Base-by-base conservation (phyloP, 2,888 invertebrate species). In the Fragum sueziense region DNA sequence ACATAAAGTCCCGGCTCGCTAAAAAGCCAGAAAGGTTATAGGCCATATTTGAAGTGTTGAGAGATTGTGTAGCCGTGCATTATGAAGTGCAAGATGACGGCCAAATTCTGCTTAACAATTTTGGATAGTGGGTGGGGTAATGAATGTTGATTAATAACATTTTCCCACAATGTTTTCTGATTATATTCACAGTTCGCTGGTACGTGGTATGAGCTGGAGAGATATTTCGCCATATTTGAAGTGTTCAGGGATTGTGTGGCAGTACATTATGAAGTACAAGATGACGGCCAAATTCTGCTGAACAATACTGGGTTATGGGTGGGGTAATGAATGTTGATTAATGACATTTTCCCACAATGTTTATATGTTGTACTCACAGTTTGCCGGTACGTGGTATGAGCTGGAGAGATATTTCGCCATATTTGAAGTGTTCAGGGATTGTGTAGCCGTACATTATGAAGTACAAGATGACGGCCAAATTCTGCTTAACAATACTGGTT, bases 201-300 rank as follows among this genome's bases (percentile, higher is more conserved):
- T 22, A 34, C 33, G 22, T 67, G 67, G 67, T 67, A 67, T 27
- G 67, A 67, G 41, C 7, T 37, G 67, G 37, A 67, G 67, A 34
- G 67, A 37, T 67, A 37, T 37, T 67, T 67, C 25, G 67, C 67
- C 67, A 67, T 67, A 34, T 67, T 67, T n/a, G 67, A 67, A 22
- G 67, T 27, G 37, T 67, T 67, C n/a, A 11, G 67, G 6, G 37
- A 67, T 14, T 67, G 67, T 37, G 67, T 41, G 22, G 22, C 41
- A 2, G 67, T 37, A 3, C n/a, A 37, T n/a, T 67, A 67, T 41
- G n/a, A 37, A 2, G 25, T 67, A 4, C 20, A 20, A 25, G 37
- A 34, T n/a, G 25, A 37, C 27, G 41, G 41, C 7, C 20, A 29
- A 1, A 37, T 67, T 14, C 22, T 25, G 11, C 37, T 67, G 22